phyloP scores from a whole-genome alignment of 1,140 invertebrate genomes.

The Drosophila novamexicana region DNA sequence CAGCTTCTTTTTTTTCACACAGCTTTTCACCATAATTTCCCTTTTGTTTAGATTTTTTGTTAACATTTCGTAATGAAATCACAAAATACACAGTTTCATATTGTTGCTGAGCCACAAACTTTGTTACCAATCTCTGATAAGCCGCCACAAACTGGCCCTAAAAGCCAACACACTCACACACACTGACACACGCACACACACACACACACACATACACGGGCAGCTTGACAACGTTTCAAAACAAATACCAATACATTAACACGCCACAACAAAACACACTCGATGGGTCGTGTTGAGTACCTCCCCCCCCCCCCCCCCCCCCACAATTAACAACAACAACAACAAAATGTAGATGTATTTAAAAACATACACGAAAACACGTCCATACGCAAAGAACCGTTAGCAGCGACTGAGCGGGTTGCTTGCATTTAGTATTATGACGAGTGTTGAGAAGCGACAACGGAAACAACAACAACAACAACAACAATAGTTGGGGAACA shows the following conservation, averaged over 20 bases:
- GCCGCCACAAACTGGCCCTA: slow-evolving; percentile 63
- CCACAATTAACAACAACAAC: slow-evolving; percentile 1
- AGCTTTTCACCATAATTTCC: slow-evolving; percentile 10
- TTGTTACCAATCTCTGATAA: slow-evolving; percentile 73
- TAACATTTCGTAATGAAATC: slow-evolving; percentile 17
- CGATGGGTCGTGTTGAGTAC: slow-evolving; percentile 17
- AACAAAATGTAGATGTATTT: slow-evolving; percentile 18
- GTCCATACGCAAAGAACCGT: slow-evolving; percentile 84
- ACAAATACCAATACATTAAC: slow-evolving; percentile 55
- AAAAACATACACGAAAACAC: slow-evolving; percentile 53
- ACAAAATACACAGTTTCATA: slow-evolving; percentile 8
- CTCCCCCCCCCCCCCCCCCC: slow-evolving; percentile 5
- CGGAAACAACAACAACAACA: slow-evolving; percentile 37
- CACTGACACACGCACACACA: slow-evolving; percentile 11
- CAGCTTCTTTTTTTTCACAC: slow-evolving; percentile 4
- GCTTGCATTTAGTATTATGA: slow-evolving; percentile 44
- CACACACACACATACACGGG: slow-evolving; percentile 11
- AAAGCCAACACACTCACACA: slow-evolving; percentile 45
- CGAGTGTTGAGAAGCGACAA: slow-evolving; percentile 25
- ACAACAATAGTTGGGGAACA: slow-evolving; percentile 63
- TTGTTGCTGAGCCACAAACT: slow-evolving; percentile 41
- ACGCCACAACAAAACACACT: slow-evolving; percentile 10
- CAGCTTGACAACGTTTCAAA: slow-evolving; percentile 49
- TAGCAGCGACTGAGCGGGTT: slow-evolving; percentile 71
- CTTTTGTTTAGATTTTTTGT: slow-evolving; percentile 21